These are phyloP conservation scores for Trochalopteron elliotii DNA, from an alignment of 2,113 vertebrate species.

Conservation along the genomic window DNA sequence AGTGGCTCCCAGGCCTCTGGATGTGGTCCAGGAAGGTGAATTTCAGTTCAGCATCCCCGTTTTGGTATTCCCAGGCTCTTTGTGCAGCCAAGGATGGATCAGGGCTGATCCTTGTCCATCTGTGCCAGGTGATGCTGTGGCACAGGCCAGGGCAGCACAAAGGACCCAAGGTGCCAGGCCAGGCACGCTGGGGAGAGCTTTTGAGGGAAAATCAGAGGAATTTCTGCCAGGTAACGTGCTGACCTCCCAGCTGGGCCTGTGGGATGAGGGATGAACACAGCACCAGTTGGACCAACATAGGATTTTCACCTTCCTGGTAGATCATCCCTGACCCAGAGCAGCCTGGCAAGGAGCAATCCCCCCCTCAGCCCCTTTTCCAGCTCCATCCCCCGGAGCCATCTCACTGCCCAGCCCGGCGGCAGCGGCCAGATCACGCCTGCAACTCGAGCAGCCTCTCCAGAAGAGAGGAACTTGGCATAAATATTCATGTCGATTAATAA, in stretches of 20 bases:
- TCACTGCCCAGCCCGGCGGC: background rate
- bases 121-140: background rate
- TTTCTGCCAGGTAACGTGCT: accelerated
- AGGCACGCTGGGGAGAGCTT: background rate
- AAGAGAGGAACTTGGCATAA: conserved; percentile 40
- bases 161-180: accelerated
- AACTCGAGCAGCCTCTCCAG: background rate
- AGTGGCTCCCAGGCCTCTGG: accelerated
- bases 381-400: background rate
- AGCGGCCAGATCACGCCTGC: background rate
- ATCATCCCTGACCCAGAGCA: accelerated
- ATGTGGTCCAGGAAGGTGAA: accelerated
- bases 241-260: background rate
- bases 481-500: conserved; percentile 77
- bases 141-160: accelerated
- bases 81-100: background rate
- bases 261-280: background rate
- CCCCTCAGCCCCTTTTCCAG: background rate
- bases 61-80: background rate
- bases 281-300: accelerated
- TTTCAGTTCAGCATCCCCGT: background rate
- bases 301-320: background rate
- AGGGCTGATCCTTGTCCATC: accelerated
- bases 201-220: background rate
- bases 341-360: background rate